These are phyloP conservation scores for Druon quercuslanigerum DNA, from an alignment of 1,140 invertebrate species.

Conservation along the genomic window DNA sequence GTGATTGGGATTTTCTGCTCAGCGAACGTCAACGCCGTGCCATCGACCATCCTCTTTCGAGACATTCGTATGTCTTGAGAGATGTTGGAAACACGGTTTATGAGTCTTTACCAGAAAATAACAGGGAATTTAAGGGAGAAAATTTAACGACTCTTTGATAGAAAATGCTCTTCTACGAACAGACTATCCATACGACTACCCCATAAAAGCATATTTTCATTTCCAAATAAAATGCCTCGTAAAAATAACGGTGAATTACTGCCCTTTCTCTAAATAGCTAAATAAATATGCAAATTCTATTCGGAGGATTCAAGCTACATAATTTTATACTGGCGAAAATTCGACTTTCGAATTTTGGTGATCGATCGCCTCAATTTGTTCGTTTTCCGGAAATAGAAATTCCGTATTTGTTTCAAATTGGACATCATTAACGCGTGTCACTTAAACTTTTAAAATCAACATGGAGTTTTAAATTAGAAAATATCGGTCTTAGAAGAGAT, in stretches of 20 bases:
- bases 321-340: too few relatives aligned
- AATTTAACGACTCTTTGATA: constrained; percentile 21
- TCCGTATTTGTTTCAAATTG: too few relatives aligned
- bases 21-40: constrained; percentile 8
- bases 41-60: constrained; percentile 10
- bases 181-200: not conserved
- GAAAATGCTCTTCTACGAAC: not conserved
- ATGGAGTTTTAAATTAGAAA: too few relatives aligned
- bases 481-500: too few relatives aligned
- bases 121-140: constrained; percentile 16
- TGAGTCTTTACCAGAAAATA: constrained; percentile 23
- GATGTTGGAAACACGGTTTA: constrained; percentile 23
- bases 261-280: not conserved
- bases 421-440: too few relatives aligned
- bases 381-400: too few relatives aligned
- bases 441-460: too few relatives aligned
- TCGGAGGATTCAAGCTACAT: too few relatives aligned
- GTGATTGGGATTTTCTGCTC: constrained; percentile 50
- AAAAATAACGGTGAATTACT: not conserved
- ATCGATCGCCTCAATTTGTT: too few relatives aligned
- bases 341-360: too few relatives aligned
- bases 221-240: not conserved
- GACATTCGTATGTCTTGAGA: not conserved
- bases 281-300: not conserved
- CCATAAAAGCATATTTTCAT: not conserved